A percentile compares a stretch with the other conserved stretches of the same genome.
phyloP scores from a whole-genome alignment of 2,888 invertebrate genomes.

The Drosophila quinaria region DNA sequence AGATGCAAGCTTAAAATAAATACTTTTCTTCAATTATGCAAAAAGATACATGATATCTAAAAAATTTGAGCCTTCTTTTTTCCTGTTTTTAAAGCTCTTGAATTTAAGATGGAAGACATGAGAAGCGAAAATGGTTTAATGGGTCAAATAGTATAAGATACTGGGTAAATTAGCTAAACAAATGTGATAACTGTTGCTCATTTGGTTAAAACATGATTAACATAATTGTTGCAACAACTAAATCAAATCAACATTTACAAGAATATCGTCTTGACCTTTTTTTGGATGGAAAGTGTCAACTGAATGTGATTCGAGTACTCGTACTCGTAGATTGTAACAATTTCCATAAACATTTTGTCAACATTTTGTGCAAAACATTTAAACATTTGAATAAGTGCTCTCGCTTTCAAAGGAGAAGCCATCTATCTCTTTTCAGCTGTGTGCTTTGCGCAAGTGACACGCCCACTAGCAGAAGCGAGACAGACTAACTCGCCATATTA shows the following conservation, averaged over 20 bases:
- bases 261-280: conserved; percentile 1
- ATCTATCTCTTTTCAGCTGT: conserved; percentile 53
- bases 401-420: conserved; percentile 7
- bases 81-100: neutral
- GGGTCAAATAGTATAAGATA: too few relatives aligned
- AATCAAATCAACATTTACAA: neutral
- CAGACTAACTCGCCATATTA: neutral
- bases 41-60: neutral
- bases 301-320: conserved; percentile 14
- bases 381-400: conserved; percentile 21
- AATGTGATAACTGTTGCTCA: neutral
- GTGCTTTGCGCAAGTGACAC: neutral
- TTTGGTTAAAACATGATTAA: neutral
- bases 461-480: conserved; percentile 37
- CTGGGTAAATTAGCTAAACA: neutral
- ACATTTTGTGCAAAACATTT: conserved; percentile 31
- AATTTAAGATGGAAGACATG: too few relatives aligned
- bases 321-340: conserved; percentile 28
- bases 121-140: too few relatives aligned
- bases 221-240: neutral
- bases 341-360: conserved; percentile 47
- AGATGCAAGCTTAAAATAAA: too few relatives aligned
- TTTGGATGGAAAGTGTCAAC: conserved; percentile 20
- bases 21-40: too few relatives aligned
- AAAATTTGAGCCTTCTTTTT: neutral